Evolutionary conservation across 2,113 vertebrate genomes (phyloP).

Genomic region (Talpa occidentalis): DNA sequence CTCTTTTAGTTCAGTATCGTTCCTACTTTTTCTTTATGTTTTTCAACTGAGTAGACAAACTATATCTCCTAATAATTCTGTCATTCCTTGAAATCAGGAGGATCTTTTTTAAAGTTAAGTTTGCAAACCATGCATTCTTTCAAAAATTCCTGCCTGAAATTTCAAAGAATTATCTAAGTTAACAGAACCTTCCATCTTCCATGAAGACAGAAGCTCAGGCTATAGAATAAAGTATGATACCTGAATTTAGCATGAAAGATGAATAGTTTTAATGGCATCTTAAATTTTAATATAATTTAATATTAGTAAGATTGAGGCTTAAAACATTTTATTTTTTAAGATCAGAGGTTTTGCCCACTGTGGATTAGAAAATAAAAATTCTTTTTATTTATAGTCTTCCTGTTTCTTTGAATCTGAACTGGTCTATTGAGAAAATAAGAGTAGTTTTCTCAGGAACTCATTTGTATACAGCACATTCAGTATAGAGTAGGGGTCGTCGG

Average conservation of each 20-base stretch:
- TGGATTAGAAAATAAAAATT: background rate
- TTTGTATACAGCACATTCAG: background rate
- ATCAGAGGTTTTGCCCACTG: background rate
- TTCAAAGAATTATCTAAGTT: slow-evolving; percentile 73
- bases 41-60: slow-evolving; percentile 73
- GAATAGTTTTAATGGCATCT: slow-evolving; percentile 47
- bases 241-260: slow-evolving; percentile 56
- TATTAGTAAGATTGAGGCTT: slow-evolving; percentile 35
- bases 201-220: background rate
- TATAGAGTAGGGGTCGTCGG: background rate
- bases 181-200: slow-evolving; percentile 56
- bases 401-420: slow-evolving; percentile 35
- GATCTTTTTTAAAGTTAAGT: slow-evolving; percentile 64
- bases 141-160: slow-evolving; percentile 67
- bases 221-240: slow-evolving; percentile 67
- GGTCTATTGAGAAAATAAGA: background rate
- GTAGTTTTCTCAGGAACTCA: background rate
- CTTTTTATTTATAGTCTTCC: background rate
- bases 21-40: background rate
- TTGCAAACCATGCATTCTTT: slow-evolving; percentile 62
- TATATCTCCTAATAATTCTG: slow-evolving; percentile 66
- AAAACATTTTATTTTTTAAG: background rate
- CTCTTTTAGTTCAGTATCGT: background rate
- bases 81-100: slow-evolving; percentile 72
- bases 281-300: slow-evolving; percentile 69